phyloP scores from a whole-genome alignment of 1,140 invertebrate species.

The Antheraea mylitta region DNA sequence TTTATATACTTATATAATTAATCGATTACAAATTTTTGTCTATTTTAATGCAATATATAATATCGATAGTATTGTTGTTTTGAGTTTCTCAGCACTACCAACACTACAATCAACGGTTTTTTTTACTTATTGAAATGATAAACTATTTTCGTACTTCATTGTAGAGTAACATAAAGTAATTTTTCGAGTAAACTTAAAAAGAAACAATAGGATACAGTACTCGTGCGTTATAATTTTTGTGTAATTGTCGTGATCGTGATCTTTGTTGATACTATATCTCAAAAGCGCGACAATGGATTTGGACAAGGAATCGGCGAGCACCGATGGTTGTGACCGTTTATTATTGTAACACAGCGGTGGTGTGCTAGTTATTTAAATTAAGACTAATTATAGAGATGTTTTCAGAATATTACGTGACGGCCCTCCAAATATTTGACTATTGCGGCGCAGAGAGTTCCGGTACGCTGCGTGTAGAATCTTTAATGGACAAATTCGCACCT shows the following conservation, averaged over 20 bases:
- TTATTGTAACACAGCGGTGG: constrained; percentile 58
- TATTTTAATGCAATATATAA: constrained; percentile 4
- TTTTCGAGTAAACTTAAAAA: constrained; percentile 57
- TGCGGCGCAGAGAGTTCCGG: constrained; percentile 52
- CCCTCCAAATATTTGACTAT: constrained; percentile 65
- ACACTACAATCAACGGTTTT: constrained; percentile 45
- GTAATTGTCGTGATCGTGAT: constrained; percentile 9
- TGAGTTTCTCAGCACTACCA: constrained; percentile 25
- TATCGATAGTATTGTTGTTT: neutral
- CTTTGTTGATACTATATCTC: neutral
- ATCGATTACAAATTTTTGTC: neutral
- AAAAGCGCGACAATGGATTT: constrained; percentile 46
- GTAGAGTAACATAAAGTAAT: constrained; percentile 37
- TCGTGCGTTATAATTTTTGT: constrained; percentile 17
- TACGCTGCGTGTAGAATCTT: constrained; percentile 53
- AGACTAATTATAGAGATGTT: constrained; percentile 41
- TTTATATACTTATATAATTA: neutral
- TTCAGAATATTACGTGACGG: constrained; percentile 65
- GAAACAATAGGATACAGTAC: constrained; percentile 51
- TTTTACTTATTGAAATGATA: constrained; percentile 29
- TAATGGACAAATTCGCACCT: constrained; percentile 69
- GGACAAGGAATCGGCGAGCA: constrained; percentile 42
- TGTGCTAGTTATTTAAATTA: constrained; percentile 39
- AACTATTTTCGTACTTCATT: constrained; percentile 56
- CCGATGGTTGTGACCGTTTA: constrained; percentile 59